A percentile compares a stretch with the other conserved stretches of the same genome.
These are phyloP conservation scores for Sebastes nivosus DNA, from an alignment of 2,797 vertebrate species.

Conservation along the genomic window DNA sequence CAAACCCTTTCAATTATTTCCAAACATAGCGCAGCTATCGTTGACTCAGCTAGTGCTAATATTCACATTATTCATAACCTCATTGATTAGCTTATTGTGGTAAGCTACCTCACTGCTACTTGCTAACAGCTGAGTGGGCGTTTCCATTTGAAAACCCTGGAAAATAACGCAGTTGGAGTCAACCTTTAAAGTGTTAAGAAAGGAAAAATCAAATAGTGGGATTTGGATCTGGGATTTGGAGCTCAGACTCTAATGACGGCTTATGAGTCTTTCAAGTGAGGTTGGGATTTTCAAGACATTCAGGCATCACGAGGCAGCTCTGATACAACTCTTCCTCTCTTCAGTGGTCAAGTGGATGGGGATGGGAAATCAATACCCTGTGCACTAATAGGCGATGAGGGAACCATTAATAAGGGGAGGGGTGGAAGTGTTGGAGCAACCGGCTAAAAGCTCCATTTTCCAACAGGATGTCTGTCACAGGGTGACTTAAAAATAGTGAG, in stretches of 20 bases:
- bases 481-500: not conserved
- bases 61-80: not conserved
- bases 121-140: not conserved
- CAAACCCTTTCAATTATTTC: not conserved
- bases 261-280: not conserved
- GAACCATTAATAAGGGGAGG: conserved; percentile 30
- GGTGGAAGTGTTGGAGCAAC: not conserved
- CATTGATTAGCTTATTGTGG: not conserved
- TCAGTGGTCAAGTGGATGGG: conserved; percentile 1
- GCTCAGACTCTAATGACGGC: conserved; percentile 9
- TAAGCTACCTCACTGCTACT: fast-evolving
- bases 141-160: not conserved
- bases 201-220: conserved; percentile 2
- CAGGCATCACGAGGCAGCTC: not conserved
- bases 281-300: conserved; percentile 1
- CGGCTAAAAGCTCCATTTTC: conserved; percentile 6
- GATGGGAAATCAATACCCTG: conserved; percentile 37
- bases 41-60: not conserved
- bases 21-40: not conserved
- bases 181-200: not conserved
- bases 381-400: conserved; percentile 28
- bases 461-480: not conserved
- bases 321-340: not conserved
- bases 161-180: not conserved
- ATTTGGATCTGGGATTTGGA: conserved; percentile 20